These are phyloP conservation scores for Salvelinus alpinus DNA, from an alignment of 2,113 vertebrate genomes.

Conservation along the genomic window DNA sequence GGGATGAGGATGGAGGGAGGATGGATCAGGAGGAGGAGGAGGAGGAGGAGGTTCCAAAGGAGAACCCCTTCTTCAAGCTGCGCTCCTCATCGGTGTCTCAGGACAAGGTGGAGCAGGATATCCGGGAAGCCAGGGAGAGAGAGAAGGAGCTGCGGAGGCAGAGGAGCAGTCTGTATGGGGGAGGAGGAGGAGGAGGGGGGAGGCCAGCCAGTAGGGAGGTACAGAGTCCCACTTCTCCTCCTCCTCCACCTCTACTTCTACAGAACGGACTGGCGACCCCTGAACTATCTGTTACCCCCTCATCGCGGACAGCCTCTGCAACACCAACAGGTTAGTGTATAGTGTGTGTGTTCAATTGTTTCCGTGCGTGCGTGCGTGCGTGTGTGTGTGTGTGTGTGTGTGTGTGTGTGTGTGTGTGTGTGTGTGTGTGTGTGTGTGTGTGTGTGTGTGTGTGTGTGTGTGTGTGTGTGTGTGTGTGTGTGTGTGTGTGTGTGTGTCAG, in stretches of 20 bases:
- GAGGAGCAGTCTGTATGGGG: slow-evolving; percentile 76
- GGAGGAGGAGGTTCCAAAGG: slow-evolving; percentile 24
- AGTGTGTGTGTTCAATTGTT: slow-evolving; percentile 7
- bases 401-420: background rate
- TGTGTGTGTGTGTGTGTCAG: background rate
- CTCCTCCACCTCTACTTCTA: slow-evolving; percentile 6
- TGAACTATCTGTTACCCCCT: slow-evolving; percentile 21
- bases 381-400: slow-evolving; percentile 17
- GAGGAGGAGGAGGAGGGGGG: background rate
- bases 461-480: slow-evolving; percentile 2
- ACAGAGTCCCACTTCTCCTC: slow-evolving; percentile 18
- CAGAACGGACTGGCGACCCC: slow-evolving; percentile 27
- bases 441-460: slow-evolving; percentile 10
- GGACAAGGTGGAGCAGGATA: slow-evolving; percentile 78
- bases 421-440: slow-evolving; percentile 17
- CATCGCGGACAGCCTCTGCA: slow-evolving; percentile 23
- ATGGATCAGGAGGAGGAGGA: slow-evolving; percentile 3
- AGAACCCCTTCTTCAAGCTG: slow-evolving; percentile 77
- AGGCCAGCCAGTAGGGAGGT: slow-evolving; percentile 4
- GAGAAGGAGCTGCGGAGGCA: slow-evolving; percentile 78
- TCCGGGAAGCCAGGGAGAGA: slow-evolving; percentile 74
- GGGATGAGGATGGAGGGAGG: background rate
- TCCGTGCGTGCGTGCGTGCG: background rate
- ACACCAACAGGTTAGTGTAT: slow-evolving; percentile 60
- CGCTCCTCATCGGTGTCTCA: slow-evolving; percentile 55